Conservation (phyloP, 2,888 invertebrate species). For the Andrena flavipes region DNA sequence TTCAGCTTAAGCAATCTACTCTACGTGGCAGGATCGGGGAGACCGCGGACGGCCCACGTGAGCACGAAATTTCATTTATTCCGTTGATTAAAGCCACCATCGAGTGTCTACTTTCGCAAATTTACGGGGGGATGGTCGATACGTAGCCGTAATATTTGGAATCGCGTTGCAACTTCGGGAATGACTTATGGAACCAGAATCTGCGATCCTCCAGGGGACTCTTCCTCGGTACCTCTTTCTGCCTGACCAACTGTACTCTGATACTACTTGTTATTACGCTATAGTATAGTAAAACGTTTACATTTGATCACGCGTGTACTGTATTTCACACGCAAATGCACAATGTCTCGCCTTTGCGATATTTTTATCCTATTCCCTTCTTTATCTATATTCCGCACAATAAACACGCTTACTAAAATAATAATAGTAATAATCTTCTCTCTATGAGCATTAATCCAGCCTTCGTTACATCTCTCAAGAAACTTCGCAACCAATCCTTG, state of each 20-base stretch:
- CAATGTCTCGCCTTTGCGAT: too few relatives aligned
- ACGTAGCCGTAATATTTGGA: background rate
- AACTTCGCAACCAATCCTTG: background rate
- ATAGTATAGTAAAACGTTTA: too few relatives aligned
- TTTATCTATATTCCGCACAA: too few relatives aligned
- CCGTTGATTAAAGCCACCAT: conserved; percentile 31
- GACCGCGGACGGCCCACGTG: background rate
- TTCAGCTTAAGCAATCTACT: conserved; percentile 30
- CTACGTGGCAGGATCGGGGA: background rate
- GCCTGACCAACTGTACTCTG: too few relatives aligned
- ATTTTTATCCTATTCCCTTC: too few relatives aligned
- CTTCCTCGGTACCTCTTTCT: conserved; percentile 10
- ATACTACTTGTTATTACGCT: too few relatives aligned
- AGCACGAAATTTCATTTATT: conserved; percentile 38
- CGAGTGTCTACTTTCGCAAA: conserved; percentile 2
- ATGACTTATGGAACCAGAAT: conserved; percentile 30
- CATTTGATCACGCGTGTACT: too few relatives aligned
- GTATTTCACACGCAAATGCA: too few relatives aligned
- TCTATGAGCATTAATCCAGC: background rate
- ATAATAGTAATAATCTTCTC: too few relatives aligned
- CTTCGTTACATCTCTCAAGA: background rate
- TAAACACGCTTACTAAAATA: too few relatives aligned
- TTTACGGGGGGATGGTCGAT: background rate
- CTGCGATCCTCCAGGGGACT: background rate
- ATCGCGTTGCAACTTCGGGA: background rate